Base-by-base conservation (phyloP, 2,888 invertebrate genomes). In the Pyrrhia umbra region DNA sequence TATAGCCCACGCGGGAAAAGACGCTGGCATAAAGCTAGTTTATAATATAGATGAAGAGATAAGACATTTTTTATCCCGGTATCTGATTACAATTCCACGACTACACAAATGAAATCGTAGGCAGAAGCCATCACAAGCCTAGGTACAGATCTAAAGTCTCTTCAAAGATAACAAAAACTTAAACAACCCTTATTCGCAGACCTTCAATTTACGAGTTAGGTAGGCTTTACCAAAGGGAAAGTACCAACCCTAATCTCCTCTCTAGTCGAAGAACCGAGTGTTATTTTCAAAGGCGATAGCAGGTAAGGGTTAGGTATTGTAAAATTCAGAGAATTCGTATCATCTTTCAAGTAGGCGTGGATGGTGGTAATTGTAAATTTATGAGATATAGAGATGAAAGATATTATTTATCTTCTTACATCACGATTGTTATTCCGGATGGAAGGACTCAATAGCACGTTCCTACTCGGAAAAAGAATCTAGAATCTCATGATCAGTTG, bases 271-370 rank as follows among this genome's bases (percentile, higher is more conserved):
- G 25, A 43, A 18, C 40, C 0, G 25, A 61, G 50, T 20, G 43
- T 72, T 55, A 56, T 68, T 42, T 72, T 55, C 52, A 72, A 76
- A 61, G 75, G 25, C 23, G 21, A n/a, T n/a, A n/a, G 13, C n/a
- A 56, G 8, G 16, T 10, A 43, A n/a, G 10, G 46, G 50, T 68
- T 34, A 10, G 21, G 37, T 56, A 46, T 47, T 64, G 23, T 40
- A 55, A 60, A 67, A 75, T 64, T 64, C 61, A 50, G 34, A 42
- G 67, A 70, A 63, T 59, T 66, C 23, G 37, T 27, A 46, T 47
- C 39, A 40, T 40, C 39, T 67, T 62, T 58, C 46, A 15, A 13
- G 46, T 47, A 39, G 67, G 15, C 25, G 27, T 30, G 23, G 15
- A 55, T 16, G 39, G 16, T 23, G 59, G 34, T 61, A 40, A 52